A percentile compares a stretch with the other conserved stretches of the same genome.
phyloP scores from a whole-genome alignment of 2,888 invertebrate genomes.

The Drosophila pegasa region DNA sequence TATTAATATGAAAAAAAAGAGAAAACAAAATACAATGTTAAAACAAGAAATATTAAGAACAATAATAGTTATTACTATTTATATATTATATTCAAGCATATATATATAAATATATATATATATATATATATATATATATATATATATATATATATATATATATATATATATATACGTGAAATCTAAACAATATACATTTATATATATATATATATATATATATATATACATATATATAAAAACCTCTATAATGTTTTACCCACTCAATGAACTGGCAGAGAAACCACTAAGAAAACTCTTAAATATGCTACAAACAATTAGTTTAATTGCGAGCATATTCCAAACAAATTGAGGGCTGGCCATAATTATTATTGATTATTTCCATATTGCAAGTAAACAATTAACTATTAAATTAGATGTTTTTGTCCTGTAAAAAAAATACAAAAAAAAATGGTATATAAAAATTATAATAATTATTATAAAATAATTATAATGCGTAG shows the following conservation, averaged over 20 bases:
- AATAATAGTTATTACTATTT: slow-evolving; percentile 85
- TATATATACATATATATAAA: slow-evolving; percentile 42
- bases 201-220: background rate
- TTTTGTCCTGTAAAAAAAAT: slow-evolving; percentile 85
- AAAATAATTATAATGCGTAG: slow-evolving; percentile 68
- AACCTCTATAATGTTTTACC: slow-evolving; percentile 65
- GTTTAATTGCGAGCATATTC: slow-evolving; percentile 27
- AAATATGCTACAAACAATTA: slow-evolving; percentile 31
- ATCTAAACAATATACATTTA: slow-evolving; percentile 55
- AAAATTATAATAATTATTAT: slow-evolving; percentile 59
- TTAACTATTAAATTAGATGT: slow-evolving; percentile 81
- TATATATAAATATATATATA: slow-evolving; percentile 44
- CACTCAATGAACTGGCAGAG: slow-evolving; percentile 55
- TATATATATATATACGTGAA: slow-evolving; percentile 47
- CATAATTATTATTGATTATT: slow-evolving; percentile 72
- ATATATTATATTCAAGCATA: slow-evolving; percentile 82
- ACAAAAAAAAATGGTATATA: slow-evolving; percentile 63
- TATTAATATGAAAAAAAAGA: slow-evolving; percentile 52
- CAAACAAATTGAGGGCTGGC: slow-evolving; percentile 32
- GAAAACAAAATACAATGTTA: slow-evolving; percentile 71
- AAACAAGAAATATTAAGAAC: slow-evolving; percentile 84
- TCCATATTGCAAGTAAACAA: slow-evolving; percentile 67
- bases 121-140: slow-evolving; percentile 50
- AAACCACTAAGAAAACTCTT: slow-evolving; percentile 20
- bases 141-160: slow-evolving; percentile 37